These are phyloP conservation scores for Enchytraeus crypticus DNA, from an alignment of 2,888 invertebrate genomes.

Conservation along the genomic window DNA sequence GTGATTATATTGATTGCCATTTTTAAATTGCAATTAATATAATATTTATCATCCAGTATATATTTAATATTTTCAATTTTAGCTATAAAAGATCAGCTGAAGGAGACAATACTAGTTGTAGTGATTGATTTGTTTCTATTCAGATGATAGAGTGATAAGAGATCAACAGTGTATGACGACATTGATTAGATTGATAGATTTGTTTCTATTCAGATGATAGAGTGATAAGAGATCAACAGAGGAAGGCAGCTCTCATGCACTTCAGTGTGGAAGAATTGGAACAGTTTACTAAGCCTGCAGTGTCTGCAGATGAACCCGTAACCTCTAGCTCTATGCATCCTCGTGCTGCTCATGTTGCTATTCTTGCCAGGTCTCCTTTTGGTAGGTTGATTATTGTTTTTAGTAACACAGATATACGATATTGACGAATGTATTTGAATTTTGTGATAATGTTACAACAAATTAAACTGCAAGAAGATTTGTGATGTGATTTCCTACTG, in stretches of 20 bases:
- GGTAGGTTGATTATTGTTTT: not conserved
- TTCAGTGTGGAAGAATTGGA: conserved; percentile 42
- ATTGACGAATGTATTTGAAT: no score
- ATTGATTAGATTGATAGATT: not conserved
- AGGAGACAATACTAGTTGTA: no score
- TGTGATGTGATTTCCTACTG: no score
- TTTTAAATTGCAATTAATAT: no score
- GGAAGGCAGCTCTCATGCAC: conserved; percentile 45
- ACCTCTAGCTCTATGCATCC: not conserved
- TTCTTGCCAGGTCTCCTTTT: not conserved
- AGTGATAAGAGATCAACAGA: conserved; percentile 43
- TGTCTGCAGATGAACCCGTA: conserved; percentile 14
- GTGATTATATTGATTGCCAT: no score
- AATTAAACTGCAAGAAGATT: no score
- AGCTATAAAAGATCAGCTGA: no score
- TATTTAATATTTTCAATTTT: not conserved
- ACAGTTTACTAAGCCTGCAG: conserved; percentile 25
- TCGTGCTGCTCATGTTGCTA: not conserved
- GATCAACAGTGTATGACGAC: not conserved
- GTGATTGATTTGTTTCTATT: not conserved
- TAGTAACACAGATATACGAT: no score
- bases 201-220: conserved; percentile 39
- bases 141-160: no score
- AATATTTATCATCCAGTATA: not conserved
- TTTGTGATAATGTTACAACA: no score